phyloP scores from a whole-genome alignment of 1,140 invertebrate species.

The Magallana gigas region DNA sequence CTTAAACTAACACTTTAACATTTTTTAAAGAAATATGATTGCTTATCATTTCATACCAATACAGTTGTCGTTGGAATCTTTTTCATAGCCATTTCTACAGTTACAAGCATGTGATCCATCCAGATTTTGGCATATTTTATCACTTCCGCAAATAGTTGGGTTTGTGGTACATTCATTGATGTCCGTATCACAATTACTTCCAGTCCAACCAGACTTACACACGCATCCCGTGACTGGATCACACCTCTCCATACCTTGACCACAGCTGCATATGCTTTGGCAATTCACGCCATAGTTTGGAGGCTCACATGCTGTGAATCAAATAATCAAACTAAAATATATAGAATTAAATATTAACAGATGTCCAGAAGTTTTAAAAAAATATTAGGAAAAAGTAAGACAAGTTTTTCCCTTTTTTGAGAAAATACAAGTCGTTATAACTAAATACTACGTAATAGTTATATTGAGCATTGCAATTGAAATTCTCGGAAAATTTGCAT shows the following conservation, averaged over 20 bases:
- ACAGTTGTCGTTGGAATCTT: conserved; percentile 30
- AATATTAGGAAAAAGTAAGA: too few relatives aligned
- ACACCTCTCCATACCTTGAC: conserved; percentile 52
- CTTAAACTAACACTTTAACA: too few relatives aligned
- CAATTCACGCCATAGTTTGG: conserved; percentile 62
- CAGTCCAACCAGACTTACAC: conserved; percentile 66
- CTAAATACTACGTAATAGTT: too few relatives aligned
- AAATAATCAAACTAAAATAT: neutral
- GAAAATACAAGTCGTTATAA: too few relatives aligned
- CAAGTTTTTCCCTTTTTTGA: too few relatives aligned
- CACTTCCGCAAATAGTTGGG: conserved; percentile 36
- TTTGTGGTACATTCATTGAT: conserved; percentile 61
- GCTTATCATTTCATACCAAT: conserved; percentile 37
- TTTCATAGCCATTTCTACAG: conserved; percentile 55
- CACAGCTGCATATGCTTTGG: conserved; percentile 60
- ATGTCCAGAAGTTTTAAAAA: too few relatives aligned
- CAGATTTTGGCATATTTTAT: conserved; percentile 56
- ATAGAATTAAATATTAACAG: too few relatives aligned
- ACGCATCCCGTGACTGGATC: conserved; percentile 62
- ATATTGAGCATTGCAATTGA: too few relatives aligned
- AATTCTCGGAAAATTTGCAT: too few relatives aligned
- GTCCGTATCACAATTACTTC: conserved; percentile 63
- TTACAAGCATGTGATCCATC: conserved; percentile 56
- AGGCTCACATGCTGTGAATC: conserved; percentile 55
- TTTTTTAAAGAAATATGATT: too few relatives aligned